These are phyloP conservation scores for Lepidurus apus DNA, from an alignment of 1,140 invertebrate species.

Conservation along the genomic window DNA sequence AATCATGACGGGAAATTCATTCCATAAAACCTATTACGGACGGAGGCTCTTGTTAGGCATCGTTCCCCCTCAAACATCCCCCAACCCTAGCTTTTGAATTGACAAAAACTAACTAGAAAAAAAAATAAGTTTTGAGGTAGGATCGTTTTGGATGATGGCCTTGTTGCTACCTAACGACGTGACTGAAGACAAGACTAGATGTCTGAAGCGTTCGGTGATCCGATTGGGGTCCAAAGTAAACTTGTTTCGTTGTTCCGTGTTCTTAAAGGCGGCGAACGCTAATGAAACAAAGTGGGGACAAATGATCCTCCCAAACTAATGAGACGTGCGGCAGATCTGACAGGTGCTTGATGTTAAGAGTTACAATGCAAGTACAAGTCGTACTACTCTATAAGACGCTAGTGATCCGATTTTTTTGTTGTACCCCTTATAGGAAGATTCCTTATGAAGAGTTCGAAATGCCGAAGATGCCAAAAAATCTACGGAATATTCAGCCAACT, in stretches of 20 bases:
- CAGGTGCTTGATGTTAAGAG: neutral
- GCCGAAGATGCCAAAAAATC: slow-evolving; percentile 33
- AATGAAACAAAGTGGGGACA: neutral
- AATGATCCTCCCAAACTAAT: neutral
- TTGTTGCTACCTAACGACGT: neutral
- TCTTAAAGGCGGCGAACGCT: neutral
- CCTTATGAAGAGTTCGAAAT: slow-evolving; percentile 33
- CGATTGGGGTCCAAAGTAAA: neutral
- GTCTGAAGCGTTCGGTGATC: neutral
- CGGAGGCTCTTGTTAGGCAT: neutral
- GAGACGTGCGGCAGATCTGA: neutral
- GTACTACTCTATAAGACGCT: neutral
- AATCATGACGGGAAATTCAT: slow-evolving; percentile 11
- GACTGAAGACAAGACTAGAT: neutral
- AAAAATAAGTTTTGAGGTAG: neutral
- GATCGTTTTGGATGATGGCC: neutral
- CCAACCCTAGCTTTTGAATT: no score
- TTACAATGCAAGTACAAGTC: neutral
- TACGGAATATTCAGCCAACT: slow-evolving; percentile 33
- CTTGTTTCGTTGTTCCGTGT: neutral
- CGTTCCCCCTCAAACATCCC: neutral
- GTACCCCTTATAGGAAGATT: neutral
- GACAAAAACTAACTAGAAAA: neutral
- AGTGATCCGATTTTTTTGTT: neutral
- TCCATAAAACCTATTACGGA: neutral